Base-by-base conservation (phyloP, 2,113 vertebrate species). In the Pimephales promelas region DNA sequence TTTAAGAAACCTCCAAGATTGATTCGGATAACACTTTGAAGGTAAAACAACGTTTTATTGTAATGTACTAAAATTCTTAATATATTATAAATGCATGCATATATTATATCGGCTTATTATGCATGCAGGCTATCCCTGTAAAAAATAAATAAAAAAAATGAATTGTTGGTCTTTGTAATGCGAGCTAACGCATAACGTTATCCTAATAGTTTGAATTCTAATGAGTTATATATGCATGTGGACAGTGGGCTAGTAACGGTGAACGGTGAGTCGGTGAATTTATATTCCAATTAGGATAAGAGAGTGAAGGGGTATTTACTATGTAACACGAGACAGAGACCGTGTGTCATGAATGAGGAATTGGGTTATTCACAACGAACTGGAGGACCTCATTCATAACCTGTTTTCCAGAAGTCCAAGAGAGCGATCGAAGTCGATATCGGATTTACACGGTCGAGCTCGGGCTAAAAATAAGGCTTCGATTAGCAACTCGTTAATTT, bases 361-460 rank as follows among this genome's bases (percentile, higher is more conserved):
- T 86, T 59, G 64, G 79, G 76, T 78, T 78, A 87, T 91, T 90
- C 88, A 75, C 74, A 76, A 76, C 88, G 90, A 91, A 89, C 90
- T 88, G 83, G 90, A 93, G 91, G 88, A 83, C 56, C 92, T 90
- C 88, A 89, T 89, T 91, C 90, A 89, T 91, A 90, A 92, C 92
- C 91, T 86, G 83, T 86, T 92, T 91, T 90, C 86, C 87, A 84
- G 88, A 88, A 87, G 86, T 90, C 88, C 83, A 88, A 87, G 79
- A 83, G 72, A 18, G 78, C 88, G 92, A 92, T 92, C 92, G 91
- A 92, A 92, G 85, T 89, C 91, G 88, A 90, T 91, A 92, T 92
- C 92, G 89, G 90, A 43, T 87, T 82, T 59, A 77, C 83, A 31
- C 70, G 45, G 8, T 43, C 54, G 73, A 79, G 73, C 82, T 26